phyloP scores from a whole-genome alignment of 1,140 invertebrate species.

The Zaprionus kolodkinae region DNA sequence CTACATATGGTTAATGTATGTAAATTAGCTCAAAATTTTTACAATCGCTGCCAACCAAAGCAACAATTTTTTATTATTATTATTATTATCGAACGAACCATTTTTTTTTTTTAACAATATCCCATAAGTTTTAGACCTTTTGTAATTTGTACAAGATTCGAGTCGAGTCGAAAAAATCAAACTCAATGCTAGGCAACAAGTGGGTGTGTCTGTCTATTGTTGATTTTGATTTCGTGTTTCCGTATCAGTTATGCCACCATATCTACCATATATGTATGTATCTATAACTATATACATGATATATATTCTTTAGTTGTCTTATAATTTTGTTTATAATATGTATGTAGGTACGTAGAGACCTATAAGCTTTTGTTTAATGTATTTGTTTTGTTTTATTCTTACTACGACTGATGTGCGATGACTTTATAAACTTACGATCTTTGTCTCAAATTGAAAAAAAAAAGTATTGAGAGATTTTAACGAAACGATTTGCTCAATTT shows the following conservation, averaged over 20 bases:
- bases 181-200: conserved; percentile 47
- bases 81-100: conserved; percentile 48
- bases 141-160: conserved; percentile 5
- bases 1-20: conserved; percentile 19
- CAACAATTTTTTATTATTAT: conserved; percentile 36
- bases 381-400: conserved; percentile 17
- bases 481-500: conserved; percentile 4
- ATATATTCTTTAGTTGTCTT: conserved; percentile 4
- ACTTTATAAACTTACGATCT: conserved; percentile 28
- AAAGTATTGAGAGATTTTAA: conserved; percentile 14
- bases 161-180: conserved; percentile 37
- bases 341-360: conserved; percentile 13
- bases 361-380: neutral
- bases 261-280: neutral
- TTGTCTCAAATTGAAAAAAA: neutral
- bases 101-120: conserved; percentile 18
- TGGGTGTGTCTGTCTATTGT: conserved; percentile 62
- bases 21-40: conserved; percentile 58
- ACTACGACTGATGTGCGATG: conserved; percentile 30
- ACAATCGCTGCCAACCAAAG: conserved; percentile 75
- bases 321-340: conserved; percentile 36
- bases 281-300: conserved; percentile 3
- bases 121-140: conserved; percentile 7
- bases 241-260: neutral
- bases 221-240: conserved; percentile 53